Base-by-base conservation (phyloP, 1,140 invertebrate species). In the Bombus pascuorum region DNA sequence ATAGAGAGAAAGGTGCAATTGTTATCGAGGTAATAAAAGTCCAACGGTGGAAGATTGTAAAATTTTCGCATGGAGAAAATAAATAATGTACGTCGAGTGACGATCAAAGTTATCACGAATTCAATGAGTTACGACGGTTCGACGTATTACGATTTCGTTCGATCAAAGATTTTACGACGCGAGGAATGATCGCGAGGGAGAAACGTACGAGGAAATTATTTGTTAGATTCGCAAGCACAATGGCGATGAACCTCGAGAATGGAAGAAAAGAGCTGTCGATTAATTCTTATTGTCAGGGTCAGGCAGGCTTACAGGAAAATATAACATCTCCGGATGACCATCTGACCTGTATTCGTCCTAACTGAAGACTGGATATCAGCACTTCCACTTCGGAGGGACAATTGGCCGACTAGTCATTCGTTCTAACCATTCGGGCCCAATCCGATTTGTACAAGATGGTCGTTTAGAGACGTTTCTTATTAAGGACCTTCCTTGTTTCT, bases 281-380 rank as follows among this genome's bases (percentile, higher is more conserved):
- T 92, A 91, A 92, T 91, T 92, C 87, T 91, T 92, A 91, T 92
- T 89, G 89, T 91, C 91, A 91, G 85, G 87, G 83, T 92, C 87
- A 91, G 89, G 37, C 81, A 71, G 81, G 39, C 57, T 47, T 57
- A 44, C 39, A 82, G 66, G 78, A 85, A 90, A 90, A 90, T 90
- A 90, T 89, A 90, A 89, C 80, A 89, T 75, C 75, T 70, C 47
- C 34, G 39, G 70, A 59, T 37, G 87, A 70, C 47, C 78, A 74
- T 85, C 75, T 73, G 81, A 74, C 34, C 87, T 78, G 78, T 87
- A 74, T 75, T 86, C 75, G 86, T 87, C 74, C 47, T 65, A 81
- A 57, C 77, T n/a, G 84, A 65, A 79, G 86, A 83, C 84, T 75
- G 78, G 82, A 84, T 85, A 91, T 91, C 86, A 90, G 62, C 44